Evolutionary conservation across 2,797 vertebrate species (phyloP), one percentile per base, ranked within the genome.

Genomic region (Tamandua tetradactyla): DNA sequence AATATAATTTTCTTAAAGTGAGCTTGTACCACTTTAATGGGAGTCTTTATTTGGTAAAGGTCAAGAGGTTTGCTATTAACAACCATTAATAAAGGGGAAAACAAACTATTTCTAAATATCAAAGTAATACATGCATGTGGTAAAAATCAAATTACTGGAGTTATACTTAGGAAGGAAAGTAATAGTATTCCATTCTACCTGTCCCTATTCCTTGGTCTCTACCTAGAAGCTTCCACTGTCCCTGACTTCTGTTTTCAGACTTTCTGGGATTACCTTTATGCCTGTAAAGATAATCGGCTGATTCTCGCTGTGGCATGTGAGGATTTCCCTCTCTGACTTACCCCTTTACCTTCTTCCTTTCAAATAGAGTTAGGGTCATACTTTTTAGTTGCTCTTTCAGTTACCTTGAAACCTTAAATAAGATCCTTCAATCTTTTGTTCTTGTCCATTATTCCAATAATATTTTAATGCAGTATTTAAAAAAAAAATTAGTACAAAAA

Each of bases 61-160:
- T 57, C 22, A 44, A 9, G 5, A 89, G 18, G 80, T 37, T 25
- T 35, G 12, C 18, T 35, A 72, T 15, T 52, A 32, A 49, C 1
- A 37, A 17, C 59, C 59, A 5, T 75, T 10, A 23, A 44, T 8
- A 52, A 42, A 74, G 47, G 18, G 17, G 27, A 76, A 78, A 78
- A 14, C 52, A 11, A 32, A 47, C 17, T 27, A 15, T 3, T 23
- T 20, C 18, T 6, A 30, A 55, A 80, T 42, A 59, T 68, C 72
- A 3, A 49, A 75, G 66, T 23, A 64, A 49, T n/a, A 0, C n/a
- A 0, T 11, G 55, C 47, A 13, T 14, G 0, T 0, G 11, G 17
- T 30, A 47, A 57, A 92, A 64, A 12, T n/a, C 3, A 55, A 7
- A 13, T 64, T 61, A 15, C 23, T 1, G 1, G 5, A 17, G 30